These are phyloP conservation scores for Poeciliopsis turneri DNA, from an alignment of 2,797 vertebrate species.

Conservation along the genomic window DNA sequence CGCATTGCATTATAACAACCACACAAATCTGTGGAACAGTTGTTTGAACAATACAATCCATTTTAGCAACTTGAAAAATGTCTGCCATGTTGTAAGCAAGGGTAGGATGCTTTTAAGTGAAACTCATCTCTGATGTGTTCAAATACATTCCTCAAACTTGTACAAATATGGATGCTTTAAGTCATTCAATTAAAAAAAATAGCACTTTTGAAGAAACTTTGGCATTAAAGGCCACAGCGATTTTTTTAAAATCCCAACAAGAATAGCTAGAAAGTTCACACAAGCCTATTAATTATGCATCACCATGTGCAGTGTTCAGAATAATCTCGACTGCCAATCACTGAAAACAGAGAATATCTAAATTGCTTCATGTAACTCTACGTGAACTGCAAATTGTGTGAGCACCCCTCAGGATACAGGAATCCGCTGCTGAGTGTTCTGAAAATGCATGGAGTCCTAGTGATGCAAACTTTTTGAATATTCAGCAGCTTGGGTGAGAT, in stretches of 20 bases:
- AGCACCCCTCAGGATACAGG: slow-evolving; percentile 10
- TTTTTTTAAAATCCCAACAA: neutral
- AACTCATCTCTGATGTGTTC: neutral
- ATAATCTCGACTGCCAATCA: slow-evolving; percentile 26
- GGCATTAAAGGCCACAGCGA: neutral
- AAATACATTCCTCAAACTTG: neutral
- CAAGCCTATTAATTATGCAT: slow-evolving; percentile 5
- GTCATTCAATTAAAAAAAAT: too few relatives aligned
- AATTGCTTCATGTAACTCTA: slow-evolving; percentile 32
- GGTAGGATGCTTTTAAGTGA: neutral
- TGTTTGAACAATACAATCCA: neutral
- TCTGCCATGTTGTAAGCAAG: neutral
- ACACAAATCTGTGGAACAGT: neutral
- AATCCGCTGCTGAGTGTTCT: slow-evolving; percentile 18
- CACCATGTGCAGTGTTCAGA: slow-evolving; percentile 25
- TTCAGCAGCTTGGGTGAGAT: slow-evolving; percentile 49
- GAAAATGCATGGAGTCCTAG: slow-evolving; percentile 44
- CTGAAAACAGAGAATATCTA: slow-evolving; percentile 12
- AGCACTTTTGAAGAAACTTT: neutral
- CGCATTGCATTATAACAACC: neutral
- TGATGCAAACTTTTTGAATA: slow-evolving; percentile 59
- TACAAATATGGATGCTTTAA: neutral
- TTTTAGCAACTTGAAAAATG: neutral
- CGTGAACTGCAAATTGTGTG: slow-evolving; percentile 15
- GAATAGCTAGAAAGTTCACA: neutral